Conservation (phyloP, 2,797 vertebrate genomes). For the Onychomys leucogaster region DNA sequence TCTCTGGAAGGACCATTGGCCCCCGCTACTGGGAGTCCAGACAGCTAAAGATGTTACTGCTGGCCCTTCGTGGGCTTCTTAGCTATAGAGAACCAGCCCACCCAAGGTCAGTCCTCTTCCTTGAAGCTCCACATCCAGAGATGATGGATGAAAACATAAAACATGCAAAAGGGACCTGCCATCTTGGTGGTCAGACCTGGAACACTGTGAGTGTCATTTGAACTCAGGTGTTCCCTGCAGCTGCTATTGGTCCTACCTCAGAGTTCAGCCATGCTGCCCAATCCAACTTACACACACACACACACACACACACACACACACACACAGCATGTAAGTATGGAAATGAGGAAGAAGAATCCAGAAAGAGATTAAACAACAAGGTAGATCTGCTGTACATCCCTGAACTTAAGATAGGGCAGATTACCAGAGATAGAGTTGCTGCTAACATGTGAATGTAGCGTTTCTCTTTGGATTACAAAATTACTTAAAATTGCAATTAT, state of each 20-base stretch:
- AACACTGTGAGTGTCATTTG: background rate
- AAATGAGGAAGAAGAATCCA: conserved; percentile 22
- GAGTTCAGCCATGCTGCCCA: background rate
- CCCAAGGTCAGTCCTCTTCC: background rate
- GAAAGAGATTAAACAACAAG: background rate
- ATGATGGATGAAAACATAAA: background rate
- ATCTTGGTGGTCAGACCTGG: background rate
- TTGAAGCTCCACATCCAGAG: no score
- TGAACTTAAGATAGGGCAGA: background rate
- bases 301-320: no score
- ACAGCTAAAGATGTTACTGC: background rate
- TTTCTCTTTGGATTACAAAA: background rate
- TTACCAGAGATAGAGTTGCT: background rate
- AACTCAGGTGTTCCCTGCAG: background rate
- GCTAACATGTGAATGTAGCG: background rate
- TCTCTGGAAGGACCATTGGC: background rate
- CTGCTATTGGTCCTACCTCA: no score
- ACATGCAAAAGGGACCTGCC: accelerated
- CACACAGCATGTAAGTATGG: background rate
- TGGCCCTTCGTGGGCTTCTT: background rate
- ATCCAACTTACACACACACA: background rate
- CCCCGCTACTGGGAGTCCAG: background rate
- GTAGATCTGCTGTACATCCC: background rate
- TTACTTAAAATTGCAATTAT: background rate
- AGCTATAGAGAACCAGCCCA: background rate